Evolutionary conservation across 2,888 invertebrate genomes (phyloP), one percentile per base, ranked within the genome.

Genomic region (Hyposoter dolosus): DNA sequence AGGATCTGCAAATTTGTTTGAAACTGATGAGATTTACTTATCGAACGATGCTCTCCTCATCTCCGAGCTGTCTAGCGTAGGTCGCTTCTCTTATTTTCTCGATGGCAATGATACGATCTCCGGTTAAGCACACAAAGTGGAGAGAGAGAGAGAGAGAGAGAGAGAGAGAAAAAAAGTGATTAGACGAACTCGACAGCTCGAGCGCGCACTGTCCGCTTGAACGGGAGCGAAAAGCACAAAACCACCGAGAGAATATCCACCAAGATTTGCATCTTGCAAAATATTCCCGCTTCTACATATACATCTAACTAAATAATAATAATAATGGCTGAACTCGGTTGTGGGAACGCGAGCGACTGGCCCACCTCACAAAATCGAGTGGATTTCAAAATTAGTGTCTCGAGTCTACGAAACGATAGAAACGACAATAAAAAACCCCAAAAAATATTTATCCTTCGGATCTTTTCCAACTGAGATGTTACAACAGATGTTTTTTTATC

Each of bases 11-110:
- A 63, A 83, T 53, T 56, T 45, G 23, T 63, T 63, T 45, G 32
- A 10, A 47, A 28, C 76, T 74, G 28, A 77, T 47, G 28, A 82
- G 35, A 68, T 78, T 91, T 92, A 92, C 92, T 92, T 92, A 91
- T 92, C 92, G 82, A 91, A 91, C 84, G 91, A 87, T 89, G 92
- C 88, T 86, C 91, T 92, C 90, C 91, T 91, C 92, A 92, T 92
- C 71, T 86, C 84, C 83, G 80, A 86, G 83, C 50, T 68, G 63
- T 79, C 79, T 35, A 66, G 60, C 47, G 69, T 35, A 45, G 40
- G n/a, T 19, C 19, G 43, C 56, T 71, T 50, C 40, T 76, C 65
- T 45, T 60, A 60, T 12, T 60, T 45, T 69, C 50, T 43, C n/a
- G 23, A 10, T 74, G 50, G 71, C 40, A 23, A 69, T 71, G 53